phyloP scores from a whole-genome alignment of 2,888 invertebrate species.

The Allolobophora icterica region DNA sequence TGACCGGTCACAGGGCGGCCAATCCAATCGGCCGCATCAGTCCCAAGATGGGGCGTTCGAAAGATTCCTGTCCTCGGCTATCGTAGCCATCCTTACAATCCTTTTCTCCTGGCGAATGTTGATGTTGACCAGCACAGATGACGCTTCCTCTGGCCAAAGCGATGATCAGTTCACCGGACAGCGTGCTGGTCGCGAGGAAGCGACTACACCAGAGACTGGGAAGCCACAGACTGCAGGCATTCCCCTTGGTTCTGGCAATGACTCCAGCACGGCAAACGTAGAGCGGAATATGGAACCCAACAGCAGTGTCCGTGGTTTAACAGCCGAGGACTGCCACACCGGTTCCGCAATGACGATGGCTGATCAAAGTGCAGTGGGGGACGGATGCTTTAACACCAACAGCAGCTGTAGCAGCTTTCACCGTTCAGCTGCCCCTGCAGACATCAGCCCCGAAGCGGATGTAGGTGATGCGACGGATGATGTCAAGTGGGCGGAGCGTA shows the following conservation, averaged over 20 bases:
- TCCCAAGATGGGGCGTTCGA: constrained; percentile 57
- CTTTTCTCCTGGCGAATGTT: constrained; percentile 62
- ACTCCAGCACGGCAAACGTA: neutral
- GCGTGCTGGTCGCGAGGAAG: neutral
- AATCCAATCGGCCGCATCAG: neutral
- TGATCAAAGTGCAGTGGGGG: neutral
- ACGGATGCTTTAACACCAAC: neutral
- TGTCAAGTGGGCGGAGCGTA: constrained; percentile 14
- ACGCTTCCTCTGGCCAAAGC: neutral
- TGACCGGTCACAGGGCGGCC: neutral
- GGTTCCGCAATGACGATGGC: neutral
- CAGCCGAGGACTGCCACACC: neutral
- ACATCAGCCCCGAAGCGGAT: neutral
- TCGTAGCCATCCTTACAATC: constrained; percentile 61
- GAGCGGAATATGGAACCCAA: neutral
- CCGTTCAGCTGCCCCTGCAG: neutral
- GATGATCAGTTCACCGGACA: neutral
- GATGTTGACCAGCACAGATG: constrained; percentile 52
- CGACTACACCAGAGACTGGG: neutral
- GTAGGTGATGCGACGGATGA: neutral
- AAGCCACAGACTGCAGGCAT: neutral
- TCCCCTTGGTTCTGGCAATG: neutral
- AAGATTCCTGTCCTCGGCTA: constrained; percentile 60
- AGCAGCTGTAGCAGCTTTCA: neutral
- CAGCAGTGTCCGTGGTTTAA: neutral